Percentiles rank a stretch among this genome's conserved stretches.
Evolutionary conservation across 2,797 vertebrate genomes (phyloP).

Genomic region (Halcyon badia): DNA sequence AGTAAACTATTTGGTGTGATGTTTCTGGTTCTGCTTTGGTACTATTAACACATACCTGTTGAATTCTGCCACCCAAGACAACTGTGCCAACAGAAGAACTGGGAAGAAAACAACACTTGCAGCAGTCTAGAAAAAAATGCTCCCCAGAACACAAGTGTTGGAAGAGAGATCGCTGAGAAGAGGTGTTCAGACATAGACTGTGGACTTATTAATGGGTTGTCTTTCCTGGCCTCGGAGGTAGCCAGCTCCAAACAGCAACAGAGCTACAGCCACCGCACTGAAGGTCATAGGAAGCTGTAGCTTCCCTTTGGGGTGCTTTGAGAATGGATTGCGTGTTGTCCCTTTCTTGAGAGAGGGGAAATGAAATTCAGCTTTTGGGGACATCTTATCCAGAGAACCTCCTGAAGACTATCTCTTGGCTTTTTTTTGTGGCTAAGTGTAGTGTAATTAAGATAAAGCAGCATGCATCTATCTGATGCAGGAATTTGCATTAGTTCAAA

Average conservation of each 20-base stretch:
- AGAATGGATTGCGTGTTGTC: background rate
- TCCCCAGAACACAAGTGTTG: background rate
- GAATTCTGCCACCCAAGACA: background rate
- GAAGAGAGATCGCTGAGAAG: background rate
- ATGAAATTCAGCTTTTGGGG: background rate
- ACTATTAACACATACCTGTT: background rate
- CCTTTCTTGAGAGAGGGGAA: background rate
- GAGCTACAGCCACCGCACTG: background rate
- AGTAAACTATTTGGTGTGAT: background rate
- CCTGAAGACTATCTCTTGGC: background rate
- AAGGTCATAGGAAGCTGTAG: background rate
- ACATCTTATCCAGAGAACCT: background rate
- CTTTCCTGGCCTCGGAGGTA: background rate
- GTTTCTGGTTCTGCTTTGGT: background rate
- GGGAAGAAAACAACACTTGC: background rate
- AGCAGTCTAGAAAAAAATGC: background rate
- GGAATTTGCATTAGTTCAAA: background rate
- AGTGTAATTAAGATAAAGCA: background rate
- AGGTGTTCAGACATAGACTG: background rate
- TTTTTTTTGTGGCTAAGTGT: background rate
- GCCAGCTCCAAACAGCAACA: background rate
- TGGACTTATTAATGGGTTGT: background rate
- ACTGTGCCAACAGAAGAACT: background rate
- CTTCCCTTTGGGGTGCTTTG: background rate
- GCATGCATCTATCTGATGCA: background rate